phyloP scores from a whole-genome alignment of 35 echinoderm and acorn worm species.

The Acanthaster planci region DNA sequence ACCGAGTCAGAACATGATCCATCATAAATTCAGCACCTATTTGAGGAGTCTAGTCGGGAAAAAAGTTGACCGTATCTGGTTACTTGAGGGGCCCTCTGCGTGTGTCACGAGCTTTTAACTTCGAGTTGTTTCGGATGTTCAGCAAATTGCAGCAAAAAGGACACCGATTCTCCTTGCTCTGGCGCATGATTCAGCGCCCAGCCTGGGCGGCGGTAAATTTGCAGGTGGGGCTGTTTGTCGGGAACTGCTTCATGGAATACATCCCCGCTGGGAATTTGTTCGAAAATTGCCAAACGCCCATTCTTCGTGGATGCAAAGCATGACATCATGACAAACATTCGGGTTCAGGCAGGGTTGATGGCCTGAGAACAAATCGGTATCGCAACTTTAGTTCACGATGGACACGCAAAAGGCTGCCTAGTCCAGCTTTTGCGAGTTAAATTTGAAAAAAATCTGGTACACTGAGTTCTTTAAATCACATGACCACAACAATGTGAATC shows the following conservation, averaged over 20 bases:
- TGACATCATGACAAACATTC: too few species aligned
- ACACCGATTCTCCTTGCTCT: background rate
- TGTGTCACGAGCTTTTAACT: background rate
- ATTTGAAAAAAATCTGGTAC: too few species aligned
- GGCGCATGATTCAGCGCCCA: background rate
- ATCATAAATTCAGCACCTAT: background rate
- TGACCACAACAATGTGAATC: too few species aligned
- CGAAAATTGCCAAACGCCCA: too few species aligned
- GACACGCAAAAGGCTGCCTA: too few species aligned
- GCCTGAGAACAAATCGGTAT: too few species aligned
- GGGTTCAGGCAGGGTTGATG: too few species aligned
- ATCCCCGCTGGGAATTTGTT: background rate
- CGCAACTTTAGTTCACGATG: too few species aligned
- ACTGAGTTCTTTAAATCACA: too few species aligned
- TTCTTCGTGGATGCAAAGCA: too few species aligned
- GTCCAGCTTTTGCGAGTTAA: too few species aligned
- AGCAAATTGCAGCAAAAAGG: background rate
- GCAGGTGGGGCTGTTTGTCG: background rate
- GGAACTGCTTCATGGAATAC: background rate
- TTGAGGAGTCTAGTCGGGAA: background rate
- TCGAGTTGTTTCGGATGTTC: background rate
- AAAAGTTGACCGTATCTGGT: background rate
- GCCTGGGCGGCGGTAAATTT: background rate
- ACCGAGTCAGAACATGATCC: background rate
- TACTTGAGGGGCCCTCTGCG: background rate